Evolutionary conservation across 2,113 vertebrate genomes (phyloP), one percentile per base, ranked within the genome.

Genomic region (Motacilla alba): DNA sequence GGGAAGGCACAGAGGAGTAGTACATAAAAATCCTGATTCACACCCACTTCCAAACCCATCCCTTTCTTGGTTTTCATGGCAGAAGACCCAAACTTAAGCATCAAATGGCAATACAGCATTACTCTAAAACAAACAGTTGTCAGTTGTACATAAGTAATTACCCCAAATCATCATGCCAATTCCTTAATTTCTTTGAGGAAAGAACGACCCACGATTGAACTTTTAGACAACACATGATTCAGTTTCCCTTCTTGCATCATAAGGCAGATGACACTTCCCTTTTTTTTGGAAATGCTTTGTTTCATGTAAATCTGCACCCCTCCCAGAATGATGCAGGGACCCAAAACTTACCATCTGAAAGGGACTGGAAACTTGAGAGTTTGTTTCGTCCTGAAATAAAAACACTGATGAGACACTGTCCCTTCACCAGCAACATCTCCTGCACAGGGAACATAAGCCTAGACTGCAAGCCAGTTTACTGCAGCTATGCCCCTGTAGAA

Each of bases 301-400:
- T 56, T 83, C 16, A 15, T 0, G 3, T 49, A 84, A 83, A 49
- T 55, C 37, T 90, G 31, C 14, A 76, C 17, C 49, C n/a, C 26
- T 81, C 50, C 55, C 52, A 92, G 14, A 90, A 73, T 11, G 53
- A 95, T 49, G 46, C 43, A 85, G 22, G 46, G 47, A 53, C 72
- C 64, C 66, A 73, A 74, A 47, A 67, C 98, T 98, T 97, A 99
- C 99, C 97, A 83, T 99, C 99, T 49, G 98, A 98, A 97, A 99
- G 98, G 26, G 98, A 98, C 93, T 98, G 98, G 75, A 98, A 98
- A 96, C 98, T 98, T 83, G 98, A 98, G 93, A 97, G 97, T 97
- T 97, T 99, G 66, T 97, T 97, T 97, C 98, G 99, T 88, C 98
- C 99, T 99, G 94, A 93, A 95, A 95, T 70, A 39, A 95, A 97